phyloP scores from a whole-genome alignment of 2,113 vertebrate species.

The Protobothrops mucrosquamatus region DNA sequence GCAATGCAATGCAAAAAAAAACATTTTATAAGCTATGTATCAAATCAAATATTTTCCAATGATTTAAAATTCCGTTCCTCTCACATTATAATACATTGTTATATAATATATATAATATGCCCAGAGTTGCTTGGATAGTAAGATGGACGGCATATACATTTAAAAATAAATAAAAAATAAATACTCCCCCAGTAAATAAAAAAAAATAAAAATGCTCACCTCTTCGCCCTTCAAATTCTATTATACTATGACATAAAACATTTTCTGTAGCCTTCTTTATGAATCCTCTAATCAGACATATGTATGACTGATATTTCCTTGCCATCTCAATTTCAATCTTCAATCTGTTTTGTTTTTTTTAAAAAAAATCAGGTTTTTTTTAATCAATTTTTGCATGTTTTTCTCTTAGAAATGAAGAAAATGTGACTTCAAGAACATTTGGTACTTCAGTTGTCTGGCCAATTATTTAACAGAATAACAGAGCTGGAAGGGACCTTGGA shows the following conservation, averaged over 20 bases:
- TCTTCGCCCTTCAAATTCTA: not conserved
- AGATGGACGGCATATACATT: not conserved
- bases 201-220: not conserved
- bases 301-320: not conserved
- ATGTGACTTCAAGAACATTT: constrained; percentile 21
- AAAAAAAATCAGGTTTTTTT: not conserved
- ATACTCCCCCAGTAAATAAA: not conserved
- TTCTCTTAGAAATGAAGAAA: constrained; percentile 18
- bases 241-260: not conserved
- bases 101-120: not conserved
- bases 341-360: not conserved
- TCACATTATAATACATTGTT: not conserved
- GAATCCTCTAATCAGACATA: not conserved
- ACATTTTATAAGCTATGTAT: not conserved
- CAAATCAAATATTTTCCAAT: not conserved
- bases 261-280: not conserved
- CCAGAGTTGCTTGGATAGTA: not conserved
- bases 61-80: not conserved
- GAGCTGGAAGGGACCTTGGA: not conserved
- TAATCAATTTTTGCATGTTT: not conserved
- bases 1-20: not conserved
- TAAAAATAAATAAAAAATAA: not conserved
- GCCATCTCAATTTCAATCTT: not conserved
- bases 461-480: constrained; percentile 36
- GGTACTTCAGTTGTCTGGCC: constrained; percentile 22